phyloP scores from a whole-genome alignment of 2,797 vertebrate genomes.

The Garrulus glandarius region DNA sequence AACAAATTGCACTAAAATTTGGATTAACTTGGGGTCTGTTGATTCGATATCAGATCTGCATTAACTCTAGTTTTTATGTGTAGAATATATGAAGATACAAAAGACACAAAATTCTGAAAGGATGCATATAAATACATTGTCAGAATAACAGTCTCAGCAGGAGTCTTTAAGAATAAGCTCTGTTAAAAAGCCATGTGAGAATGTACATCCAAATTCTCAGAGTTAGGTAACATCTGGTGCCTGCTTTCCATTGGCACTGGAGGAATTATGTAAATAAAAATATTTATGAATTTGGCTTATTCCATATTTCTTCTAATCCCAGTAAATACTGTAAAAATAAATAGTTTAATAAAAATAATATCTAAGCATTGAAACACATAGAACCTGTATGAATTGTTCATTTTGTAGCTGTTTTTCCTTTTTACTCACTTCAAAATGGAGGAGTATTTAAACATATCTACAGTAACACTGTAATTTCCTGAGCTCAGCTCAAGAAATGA shows the following conservation, averaged over 20 bases:
- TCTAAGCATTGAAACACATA: not conserved
- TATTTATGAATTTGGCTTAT: slow-evolving; percentile 38
- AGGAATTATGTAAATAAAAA: slow-evolving; percentile 35
- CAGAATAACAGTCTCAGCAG: not conserved
- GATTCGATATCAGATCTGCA: not conserved
- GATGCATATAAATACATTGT: not conserved
- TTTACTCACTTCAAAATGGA: not conserved
- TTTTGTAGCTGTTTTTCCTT: not conserved
- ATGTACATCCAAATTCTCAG: not conserved
- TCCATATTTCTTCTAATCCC: not conserved
- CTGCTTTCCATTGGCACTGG: slow-evolving; percentile 5
- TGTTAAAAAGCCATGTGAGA: not conserved
- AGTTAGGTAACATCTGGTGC: slow-evolving; percentile 28
- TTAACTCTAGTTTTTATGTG: not conserved
- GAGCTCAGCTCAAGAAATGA: not conserved
- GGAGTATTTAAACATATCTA: not conserved
- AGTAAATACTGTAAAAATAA: slow-evolving; percentile 19
- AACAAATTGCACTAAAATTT: not conserved
- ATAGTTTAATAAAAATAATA: not conserved
- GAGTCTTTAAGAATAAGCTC: not conserved
- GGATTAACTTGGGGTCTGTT: not conserved
- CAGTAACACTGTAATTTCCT: not conserved
- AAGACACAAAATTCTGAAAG: not conserved
- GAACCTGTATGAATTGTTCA: not conserved
- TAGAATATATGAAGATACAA: not conserved